Conservation (phyloP, 2,113 vertebrate genomes). For the Cinclus mexicanus region DNA sequence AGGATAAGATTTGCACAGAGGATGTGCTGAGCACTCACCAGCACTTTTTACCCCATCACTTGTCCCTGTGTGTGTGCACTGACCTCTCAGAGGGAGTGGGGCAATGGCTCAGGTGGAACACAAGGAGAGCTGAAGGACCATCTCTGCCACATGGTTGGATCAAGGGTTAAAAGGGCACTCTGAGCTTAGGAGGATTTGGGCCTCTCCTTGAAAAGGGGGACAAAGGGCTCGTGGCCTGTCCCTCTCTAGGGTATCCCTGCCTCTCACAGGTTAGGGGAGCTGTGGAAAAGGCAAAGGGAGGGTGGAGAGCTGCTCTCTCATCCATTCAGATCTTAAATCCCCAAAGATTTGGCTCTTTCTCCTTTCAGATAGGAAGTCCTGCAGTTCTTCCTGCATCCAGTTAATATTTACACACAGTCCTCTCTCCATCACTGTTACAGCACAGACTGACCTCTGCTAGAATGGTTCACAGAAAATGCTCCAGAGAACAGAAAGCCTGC, state of each 20-base stretch:
- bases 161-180: background rate
- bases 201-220: background rate
- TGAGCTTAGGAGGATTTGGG: background rate
- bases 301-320: background rate
- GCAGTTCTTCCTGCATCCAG: background rate
- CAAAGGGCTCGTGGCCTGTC: background rate
- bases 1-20: background rate
- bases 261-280: background rate
- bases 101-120: background rate
- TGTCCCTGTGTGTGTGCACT: background rate
- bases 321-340: background rate
- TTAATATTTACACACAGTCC: background rate
- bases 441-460: background rate
- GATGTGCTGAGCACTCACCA: background rate
- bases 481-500: background rate
- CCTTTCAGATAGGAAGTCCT: background rate
- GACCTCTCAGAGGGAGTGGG: background rate
- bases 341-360: background rate
- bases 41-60: background rate
- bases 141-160: background rate
- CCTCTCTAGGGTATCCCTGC: background rate
- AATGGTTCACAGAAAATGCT: background rate
- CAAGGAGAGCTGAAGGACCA: background rate
- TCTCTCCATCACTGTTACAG: background rate
- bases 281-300: background rate